phyloP scores from a whole-genome alignment of 1,140 invertebrate species.

The Lepidostoma basale region DNA sequence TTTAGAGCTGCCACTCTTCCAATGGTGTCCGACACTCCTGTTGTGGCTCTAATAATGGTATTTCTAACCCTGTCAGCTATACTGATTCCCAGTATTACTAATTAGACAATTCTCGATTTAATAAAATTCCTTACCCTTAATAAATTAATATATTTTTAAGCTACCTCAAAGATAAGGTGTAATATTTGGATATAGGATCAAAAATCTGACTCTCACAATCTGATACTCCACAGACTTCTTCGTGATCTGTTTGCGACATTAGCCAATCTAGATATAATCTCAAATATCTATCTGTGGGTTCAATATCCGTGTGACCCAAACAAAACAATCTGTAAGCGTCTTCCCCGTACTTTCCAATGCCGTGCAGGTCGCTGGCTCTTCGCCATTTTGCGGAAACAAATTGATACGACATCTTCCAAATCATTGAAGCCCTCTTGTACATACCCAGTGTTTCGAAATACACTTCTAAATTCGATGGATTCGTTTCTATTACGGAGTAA shows the following conservation, averaged over 20 bases:
- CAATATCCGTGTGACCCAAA: slow-evolving; percentile 60
- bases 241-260: slow-evolving; percentile 52
- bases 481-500: slow-evolving; percentile 54
- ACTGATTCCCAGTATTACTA: too few relatives aligned
- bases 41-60: too few relatives aligned
- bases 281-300: slow-evolving; percentile 62
- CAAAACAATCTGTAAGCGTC: slow-evolving; percentile 64
- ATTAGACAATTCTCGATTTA: too few relatives aligned
- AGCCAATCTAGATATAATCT: slow-evolving; percentile 63
- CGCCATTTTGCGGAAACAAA: slow-evolving; percentile 62
- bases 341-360: slow-evolving; percentile 63
- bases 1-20: too few relatives aligned
- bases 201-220: slow-evolving; percentile 55
- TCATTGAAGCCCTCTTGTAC: slow-evolving; percentile 57
- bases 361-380: slow-evolving; percentile 60
- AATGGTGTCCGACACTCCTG: too few relatives aligned
- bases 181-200: slow-evolving; percentile 57
- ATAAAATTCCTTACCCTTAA: too few relatives aligned
- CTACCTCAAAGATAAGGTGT: slow-evolving; percentile 52
- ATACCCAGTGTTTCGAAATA: slow-evolving; percentile 61
- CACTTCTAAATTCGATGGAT: slow-evolving; percentile 53
- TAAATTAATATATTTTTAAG: neutral
- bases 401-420: slow-evolving; percentile 62
- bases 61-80: too few relatives aligned
- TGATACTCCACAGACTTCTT: slow-evolving; percentile 51